Evolutionary conservation across 2,113 vertebrate species (phyloP), one percentile per base, ranked within the genome.

Genomic region (Anhinga anhinga): DNA sequence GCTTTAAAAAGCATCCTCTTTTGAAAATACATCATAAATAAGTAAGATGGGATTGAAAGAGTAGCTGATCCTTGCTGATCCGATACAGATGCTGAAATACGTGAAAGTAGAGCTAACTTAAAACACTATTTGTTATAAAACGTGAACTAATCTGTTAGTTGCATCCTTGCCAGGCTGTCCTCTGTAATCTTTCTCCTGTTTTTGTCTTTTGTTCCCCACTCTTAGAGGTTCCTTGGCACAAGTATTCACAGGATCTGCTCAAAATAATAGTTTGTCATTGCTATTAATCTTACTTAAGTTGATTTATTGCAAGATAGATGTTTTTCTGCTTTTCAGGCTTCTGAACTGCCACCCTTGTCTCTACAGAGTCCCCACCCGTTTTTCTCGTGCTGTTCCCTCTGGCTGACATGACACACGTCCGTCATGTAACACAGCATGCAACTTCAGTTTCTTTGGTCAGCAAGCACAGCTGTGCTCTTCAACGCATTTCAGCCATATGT

Each of bases 1-100:
- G 89, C 90, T 91, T 92, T 93, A 84, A 79, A 93, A 86, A 95
- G 42, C 50, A 92, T 91, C 92, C 86, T 95, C 63, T 86, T 93
- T 82, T 17, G 65, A 90, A 96, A 96, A 95, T 77, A 61, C 61
- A 95, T 88, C n/a, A 63, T 89, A 72, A 93, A 91, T 93, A 92
- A 90, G 23, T 94, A 96, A 95, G 89, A 86, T 59, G 34, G 80
- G 93, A 93, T 95, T 96, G 95, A 65, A 96, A 95, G 50, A 93
- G 77, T 88, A 76, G 88, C 83, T 94, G 66, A 90, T 95, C 90
- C 83, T 65, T 92, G 19, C 66, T 87, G 72, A 97, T 95, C 82
- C 30, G 40, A 90, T 97, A 93, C 73, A 91, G 90, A 92, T 93
- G 76, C 65, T 95, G 70, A 69, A 96, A 92, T 79, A 82, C 1